These are phyloP conservation scores for Lymantria monacha DNA, from an alignment of 2,888 invertebrate species.

Conservation along the genomic window DNA sequence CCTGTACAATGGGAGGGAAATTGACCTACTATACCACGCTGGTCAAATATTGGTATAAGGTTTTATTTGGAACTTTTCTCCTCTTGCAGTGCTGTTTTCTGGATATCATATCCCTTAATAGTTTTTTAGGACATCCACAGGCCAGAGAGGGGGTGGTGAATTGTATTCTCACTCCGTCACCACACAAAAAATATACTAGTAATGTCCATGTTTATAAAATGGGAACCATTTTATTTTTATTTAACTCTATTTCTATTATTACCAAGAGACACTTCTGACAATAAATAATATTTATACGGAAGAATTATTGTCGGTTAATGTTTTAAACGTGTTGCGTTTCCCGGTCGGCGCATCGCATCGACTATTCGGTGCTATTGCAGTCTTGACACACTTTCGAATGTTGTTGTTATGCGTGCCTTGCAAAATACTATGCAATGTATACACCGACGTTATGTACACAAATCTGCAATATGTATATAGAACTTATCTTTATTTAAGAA, in stretches of 20 bases:
- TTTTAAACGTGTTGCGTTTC: slow-evolving; percentile 59
- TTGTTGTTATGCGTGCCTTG: slow-evolving; percentile 74
- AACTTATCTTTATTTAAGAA: slow-evolving; percentile 28
- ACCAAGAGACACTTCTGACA: not conserved
- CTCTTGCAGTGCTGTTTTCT: no score
- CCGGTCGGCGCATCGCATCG: slow-evolving; percentile 60
- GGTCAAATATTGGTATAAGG: no score
- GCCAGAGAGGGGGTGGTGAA: no score
- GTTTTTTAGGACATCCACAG: no score
- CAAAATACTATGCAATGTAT: slow-evolving; percentile 68
- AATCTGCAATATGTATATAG: slow-evolving; percentile 30
- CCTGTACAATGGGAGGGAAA: no score
- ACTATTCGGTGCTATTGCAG: slow-evolving; percentile 65
- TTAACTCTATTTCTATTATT: not conserved
- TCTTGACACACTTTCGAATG: slow-evolving; percentile 80
- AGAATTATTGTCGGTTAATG: slow-evolving; percentile 46
- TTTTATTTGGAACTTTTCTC: no score
- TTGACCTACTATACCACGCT: no score
- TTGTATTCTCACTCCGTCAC: no score
- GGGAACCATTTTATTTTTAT: not conserved
- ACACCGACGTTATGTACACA: slow-evolving; percentile 39
- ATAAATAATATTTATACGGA: slow-evolving; percentile 29
- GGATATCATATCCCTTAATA: no score
- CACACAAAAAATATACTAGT: no score
- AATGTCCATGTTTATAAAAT: not conserved